These are phyloP conservation scores for Erythrocebus patas DNA, from an alignment of 2,113 vertebrate genomes.

Conservation along the genomic window DNA sequence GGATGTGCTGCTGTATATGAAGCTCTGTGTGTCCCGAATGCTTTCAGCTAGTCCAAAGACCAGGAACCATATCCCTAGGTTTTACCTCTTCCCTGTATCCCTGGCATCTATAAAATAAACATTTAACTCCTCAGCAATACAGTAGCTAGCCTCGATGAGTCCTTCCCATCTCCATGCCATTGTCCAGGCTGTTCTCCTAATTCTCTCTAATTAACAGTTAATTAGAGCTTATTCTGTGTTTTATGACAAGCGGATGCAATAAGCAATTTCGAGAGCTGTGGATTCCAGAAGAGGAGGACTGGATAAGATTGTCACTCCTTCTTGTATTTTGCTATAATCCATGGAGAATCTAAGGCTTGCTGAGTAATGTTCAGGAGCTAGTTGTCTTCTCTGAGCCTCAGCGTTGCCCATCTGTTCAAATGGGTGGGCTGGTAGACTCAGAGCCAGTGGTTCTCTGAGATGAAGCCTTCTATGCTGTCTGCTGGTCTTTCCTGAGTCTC, in stretches of 20 bases:
- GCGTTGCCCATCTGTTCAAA: constrained; percentile 1
- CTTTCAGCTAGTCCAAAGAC: background rate
- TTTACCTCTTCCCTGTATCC: too few species aligned
- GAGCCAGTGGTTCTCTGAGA: background rate
- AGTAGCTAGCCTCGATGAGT: fast-evolving
- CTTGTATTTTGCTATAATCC: background rate
- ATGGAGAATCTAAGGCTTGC: background rate
- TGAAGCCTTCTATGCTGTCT: background rate
- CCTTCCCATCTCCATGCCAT: background rate
- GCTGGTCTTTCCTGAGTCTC: background rate
- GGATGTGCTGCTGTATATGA: fast-evolving
- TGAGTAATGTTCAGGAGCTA: background rate
- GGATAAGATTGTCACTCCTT: background rate
- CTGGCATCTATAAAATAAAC: background rate
- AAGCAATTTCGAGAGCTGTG: background rate
- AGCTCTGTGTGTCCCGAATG: fast-evolving
- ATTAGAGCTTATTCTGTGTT: background rate
- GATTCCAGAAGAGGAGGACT: background rate
- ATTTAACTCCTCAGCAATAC: background rate
- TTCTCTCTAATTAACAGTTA: background rate
- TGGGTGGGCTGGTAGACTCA: background rate
- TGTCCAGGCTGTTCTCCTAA: background rate
- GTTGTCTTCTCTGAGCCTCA: background rate
- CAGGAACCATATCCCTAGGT: fast-evolving
- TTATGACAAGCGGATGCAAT: background rate